A percentile compares a stretch with the other conserved stretches of the same genome.
These are phyloP conservation scores for Drosophila ogumai DNA, from an alignment of 1,140 invertebrate genomes.

Conservation along the genomic window DNA sequence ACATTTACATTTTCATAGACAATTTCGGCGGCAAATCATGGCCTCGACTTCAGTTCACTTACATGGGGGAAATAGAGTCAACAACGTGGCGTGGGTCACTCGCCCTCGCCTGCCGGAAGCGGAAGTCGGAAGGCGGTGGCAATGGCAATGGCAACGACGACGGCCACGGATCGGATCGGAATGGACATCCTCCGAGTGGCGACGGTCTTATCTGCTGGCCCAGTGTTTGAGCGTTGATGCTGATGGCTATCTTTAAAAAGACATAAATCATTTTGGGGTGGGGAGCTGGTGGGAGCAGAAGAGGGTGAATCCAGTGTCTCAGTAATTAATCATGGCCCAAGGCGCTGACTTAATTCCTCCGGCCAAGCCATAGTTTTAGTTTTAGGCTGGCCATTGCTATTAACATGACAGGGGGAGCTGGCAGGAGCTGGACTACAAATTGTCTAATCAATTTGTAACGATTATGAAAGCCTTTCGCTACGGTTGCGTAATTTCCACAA, in stretches of 20 bases:
- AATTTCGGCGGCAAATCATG: constrained; percentile 66
- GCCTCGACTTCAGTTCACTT: constrained; percentile 65
- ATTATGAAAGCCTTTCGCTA: constrained; percentile 51
- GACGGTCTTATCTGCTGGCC: constrained; percentile 61
- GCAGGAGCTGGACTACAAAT: constrained; percentile 35
- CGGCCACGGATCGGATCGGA: constrained; percentile 1
- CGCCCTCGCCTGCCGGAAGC: constrained; percentile 41
- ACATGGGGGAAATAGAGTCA: constrained; percentile 59
- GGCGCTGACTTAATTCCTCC: constrained; percentile 76
- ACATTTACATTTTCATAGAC: constrained; percentile 81
- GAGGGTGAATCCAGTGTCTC: constrained; percentile 21
- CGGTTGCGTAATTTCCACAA: constrained; percentile 43
- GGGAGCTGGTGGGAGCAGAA: background rate
- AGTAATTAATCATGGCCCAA: constrained; percentile 75
- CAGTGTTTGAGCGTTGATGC: constrained; percentile 74
- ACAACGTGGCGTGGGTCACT: constrained; percentile 31
- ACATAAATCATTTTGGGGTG: constrained; percentile 70
- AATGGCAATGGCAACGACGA: background rate
- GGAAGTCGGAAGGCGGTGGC: constrained; percentile 44
- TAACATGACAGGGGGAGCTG: constrained; percentile 7
- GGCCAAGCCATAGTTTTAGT: constrained; percentile 46
- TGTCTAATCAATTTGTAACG: constrained; percentile 59
- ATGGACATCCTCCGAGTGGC: constrained; percentile 19
- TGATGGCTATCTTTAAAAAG: constrained; percentile 81
- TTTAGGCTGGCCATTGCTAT: constrained; percentile 15